phyloP scores from a whole-genome alignment of 2,113 vertebrate species.

The Erythrolamprus reginae region DNA sequence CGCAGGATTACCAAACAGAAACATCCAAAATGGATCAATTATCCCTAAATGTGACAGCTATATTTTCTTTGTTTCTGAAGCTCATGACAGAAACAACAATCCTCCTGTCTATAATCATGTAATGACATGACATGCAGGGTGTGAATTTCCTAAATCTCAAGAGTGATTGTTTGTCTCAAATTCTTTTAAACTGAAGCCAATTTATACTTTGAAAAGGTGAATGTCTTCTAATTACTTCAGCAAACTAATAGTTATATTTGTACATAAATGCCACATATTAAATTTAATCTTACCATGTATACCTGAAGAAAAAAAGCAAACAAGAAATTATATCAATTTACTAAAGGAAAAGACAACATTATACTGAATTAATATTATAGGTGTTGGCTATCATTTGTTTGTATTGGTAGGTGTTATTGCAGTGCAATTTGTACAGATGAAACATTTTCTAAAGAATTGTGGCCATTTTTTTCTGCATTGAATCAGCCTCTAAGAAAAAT shows the following conservation, averaged over 20 bases:
- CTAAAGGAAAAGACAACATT: not conserved
- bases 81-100: constrained; percentile 27
- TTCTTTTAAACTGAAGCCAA: constrained; percentile 33
- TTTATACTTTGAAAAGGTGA: constrained; percentile 19
- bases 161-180: constrained; percentile 44
- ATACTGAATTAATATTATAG: constrained; percentile 40
- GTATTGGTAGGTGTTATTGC: constrained; percentile 26
- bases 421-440: not conserved
- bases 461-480: not conserved
- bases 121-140: constrained; percentile 10
- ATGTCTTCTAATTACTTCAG: not conserved
- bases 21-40: not conserved
- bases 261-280: constrained; percentile 22
- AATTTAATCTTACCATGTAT: constrained; percentile 19
- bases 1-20: not conserved
- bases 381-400: constrained; percentile 36
- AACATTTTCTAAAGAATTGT: not conserved
- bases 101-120: constrained; percentile 2
- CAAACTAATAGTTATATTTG: constrained; percentile 45
- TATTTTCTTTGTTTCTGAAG: constrained; percentile 1
- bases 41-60: accelerated
- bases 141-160: constrained; percentile 42
- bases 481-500: constrained; percentile 11
- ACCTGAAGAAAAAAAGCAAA: constrained; percentile 29
- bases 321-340: not conserved